phyloP scores from a whole-genome alignment of 2,113 vertebrate species.

The Pituophis catenifer region DNA sequence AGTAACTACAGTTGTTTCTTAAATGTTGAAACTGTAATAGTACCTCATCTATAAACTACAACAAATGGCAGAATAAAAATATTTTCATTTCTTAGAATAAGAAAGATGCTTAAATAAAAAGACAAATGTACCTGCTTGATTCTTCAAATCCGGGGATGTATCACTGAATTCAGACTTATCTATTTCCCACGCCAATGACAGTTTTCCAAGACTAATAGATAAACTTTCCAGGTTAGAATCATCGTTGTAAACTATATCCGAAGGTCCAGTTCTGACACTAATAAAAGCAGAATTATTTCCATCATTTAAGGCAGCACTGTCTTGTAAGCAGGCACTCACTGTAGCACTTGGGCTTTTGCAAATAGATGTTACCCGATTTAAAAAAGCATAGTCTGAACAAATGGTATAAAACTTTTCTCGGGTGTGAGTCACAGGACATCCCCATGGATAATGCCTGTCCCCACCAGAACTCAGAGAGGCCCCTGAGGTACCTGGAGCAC shows the following conservation, averaged over 20 bases:
- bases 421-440: slow-evolving; percentile 94
- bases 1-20: neutral
- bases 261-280: slow-evolving; percentile 63
- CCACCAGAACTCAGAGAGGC: slow-evolving; percentile 76
- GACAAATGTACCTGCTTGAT: slow-evolving; percentile 78
- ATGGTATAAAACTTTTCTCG: slow-evolving; percentile 96
- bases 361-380: slow-evolving; percentile 88
- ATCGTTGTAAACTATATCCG: slow-evolving; percentile 72
- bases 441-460: slow-evolving; percentile 87
- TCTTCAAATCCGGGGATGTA: slow-evolving; percentile 76
- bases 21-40: neutral
- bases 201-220: slow-evolving; percentile 74
- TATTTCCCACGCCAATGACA: slow-evolving; percentile 94
- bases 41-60: neutral
- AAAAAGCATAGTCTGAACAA: slow-evolving; percentile 94
- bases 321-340: slow-evolving; percentile 67
- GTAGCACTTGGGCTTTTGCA: slow-evolving; percentile 75
- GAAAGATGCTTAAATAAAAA: neutral
- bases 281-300: slow-evolving; percentile 71
- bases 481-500: slow-evolving; percentile 65
- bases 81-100: neutral
- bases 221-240: slow-evolving; percentile 80
- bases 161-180: slow-evolving; percentile 92
- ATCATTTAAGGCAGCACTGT: slow-evolving; percentile 62
- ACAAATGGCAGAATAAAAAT: neutral